Evolutionary conservation across 2,888 invertebrate genomes (phyloP).

Genomic region (Eurytoma adleriae): DNA sequence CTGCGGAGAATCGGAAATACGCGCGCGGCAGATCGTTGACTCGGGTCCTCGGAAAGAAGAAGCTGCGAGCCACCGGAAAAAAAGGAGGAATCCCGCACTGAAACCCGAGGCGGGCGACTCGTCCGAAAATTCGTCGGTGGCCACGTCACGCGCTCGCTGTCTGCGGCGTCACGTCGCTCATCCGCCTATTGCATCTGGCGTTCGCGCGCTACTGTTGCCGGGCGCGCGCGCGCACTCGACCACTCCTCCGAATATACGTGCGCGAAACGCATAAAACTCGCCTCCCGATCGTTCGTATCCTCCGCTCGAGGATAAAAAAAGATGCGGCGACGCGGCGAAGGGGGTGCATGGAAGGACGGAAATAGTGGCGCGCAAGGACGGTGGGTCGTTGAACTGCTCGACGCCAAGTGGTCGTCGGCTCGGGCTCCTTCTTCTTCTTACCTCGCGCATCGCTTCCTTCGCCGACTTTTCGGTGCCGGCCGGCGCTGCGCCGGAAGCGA

Average conservation of each 20-base stretch:
- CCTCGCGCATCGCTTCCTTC: too few species aligned
- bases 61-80: neutral
- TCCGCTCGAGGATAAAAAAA: neutral
- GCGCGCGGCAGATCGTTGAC: too few species aligned
- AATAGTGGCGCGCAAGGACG: conserved; percentile 20
- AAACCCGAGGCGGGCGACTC: conserved; percentile 10
- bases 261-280: conserved; percentile 31
- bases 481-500: too few species aligned
- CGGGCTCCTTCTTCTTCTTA: too few species aligned
- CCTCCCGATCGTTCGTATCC: neutral
- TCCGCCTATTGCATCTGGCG: conserved; percentile 1
- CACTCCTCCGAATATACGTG: conserved; percentile 1
- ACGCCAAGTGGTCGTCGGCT: too few species aligned
- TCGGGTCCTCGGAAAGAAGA: neutral
- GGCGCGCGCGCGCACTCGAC: neutral
- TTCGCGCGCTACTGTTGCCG: conserved; percentile 1
- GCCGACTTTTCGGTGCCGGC: too few species aligned
- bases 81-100: neutral
- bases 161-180: neutral
- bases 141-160: too few species aligned
- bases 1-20: too few species aligned
- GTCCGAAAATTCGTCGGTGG: conserved; percentile 5
- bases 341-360: conserved; percentile 6
- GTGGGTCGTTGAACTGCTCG: neutral
- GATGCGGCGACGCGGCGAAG: neutral